Conservation (phyloP, 2,113 vertebrate genomes). For the Cercocebus atys region DNA sequence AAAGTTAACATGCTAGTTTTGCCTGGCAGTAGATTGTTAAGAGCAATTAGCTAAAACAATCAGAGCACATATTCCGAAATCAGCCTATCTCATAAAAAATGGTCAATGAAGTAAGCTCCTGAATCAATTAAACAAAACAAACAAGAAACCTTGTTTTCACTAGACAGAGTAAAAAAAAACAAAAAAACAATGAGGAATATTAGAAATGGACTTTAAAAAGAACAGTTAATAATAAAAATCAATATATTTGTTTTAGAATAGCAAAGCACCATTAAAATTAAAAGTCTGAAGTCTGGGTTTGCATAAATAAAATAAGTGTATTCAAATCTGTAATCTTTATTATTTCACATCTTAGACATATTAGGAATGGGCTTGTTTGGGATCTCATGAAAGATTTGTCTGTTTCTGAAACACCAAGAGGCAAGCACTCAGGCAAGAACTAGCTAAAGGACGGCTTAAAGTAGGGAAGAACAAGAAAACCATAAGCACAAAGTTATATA, state of each 20-base stretch:
- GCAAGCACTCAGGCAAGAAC: not conserved
- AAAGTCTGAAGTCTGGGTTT: not conserved
- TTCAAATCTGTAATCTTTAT: not conserved
- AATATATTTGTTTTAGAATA: not conserved
- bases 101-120: not conserved
- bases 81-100: not conserved
- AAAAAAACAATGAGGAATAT: not conserved
- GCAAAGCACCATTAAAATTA: not conserved
- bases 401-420: not conserved
- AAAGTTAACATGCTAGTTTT: not conserved
- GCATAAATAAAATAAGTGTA: not conserved
- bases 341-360: not conserved
- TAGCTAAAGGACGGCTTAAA: not conserved
- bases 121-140: not conserved
- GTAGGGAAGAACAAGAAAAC: not conserved
- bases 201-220: not conserved
- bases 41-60: slow-evolving; percentile 8
- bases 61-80: not conserved
- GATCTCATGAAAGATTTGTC: not conserved
- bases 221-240: not conserved
- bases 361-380: not conserved
- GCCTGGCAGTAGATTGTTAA: not conserved
- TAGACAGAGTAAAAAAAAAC: not conserved
- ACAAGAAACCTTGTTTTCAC: not conserved
- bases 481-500: not conserved